Percentiles rank a stretch among this genome's conserved stretches.
These are phyloP conservation scores for Brachionus calyciflorus DNA, from an alignment of 1,140 invertebrate species.

Conservation along the genomic window DNA sequence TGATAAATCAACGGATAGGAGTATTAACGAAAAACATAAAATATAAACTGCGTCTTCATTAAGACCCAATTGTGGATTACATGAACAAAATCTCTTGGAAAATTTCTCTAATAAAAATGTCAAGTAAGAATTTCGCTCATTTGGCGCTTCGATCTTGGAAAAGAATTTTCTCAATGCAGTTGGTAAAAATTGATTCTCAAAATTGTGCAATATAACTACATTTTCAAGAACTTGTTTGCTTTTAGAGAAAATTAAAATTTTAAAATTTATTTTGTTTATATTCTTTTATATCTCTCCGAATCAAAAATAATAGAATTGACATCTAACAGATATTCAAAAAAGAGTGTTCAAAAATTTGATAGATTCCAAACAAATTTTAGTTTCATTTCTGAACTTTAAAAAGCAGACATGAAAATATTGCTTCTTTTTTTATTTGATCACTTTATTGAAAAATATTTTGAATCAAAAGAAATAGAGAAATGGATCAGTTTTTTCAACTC, in stretches of 20 bases:
- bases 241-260: conserved; percentile 49
- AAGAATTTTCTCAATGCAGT: conserved; percentile 64
- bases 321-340: no score
- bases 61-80: conserved; percentile 62
- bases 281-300: no score
- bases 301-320: no score
- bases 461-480: no score
- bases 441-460: no score
- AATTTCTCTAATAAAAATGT: conserved; percentile 63
- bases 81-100: conserved; percentile 62
- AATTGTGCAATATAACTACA: conserved; percentile 63
- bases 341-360: no score
- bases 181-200: conserved; percentile 63
- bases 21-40: conserved; percentile 64
- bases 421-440: no score
- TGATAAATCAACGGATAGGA: conserved; percentile 64
- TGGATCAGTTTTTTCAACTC: no score
- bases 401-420: no score
- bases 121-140: conserved; percentile 60
- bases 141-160: conserved; percentile 60
- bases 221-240: conserved; percentile 62
- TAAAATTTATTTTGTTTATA: conserved; percentile 27
- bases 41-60: conserved; percentile 64
- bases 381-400: no score
- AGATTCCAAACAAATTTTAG: no score